Percentiles rank a stretch among this genome's conserved stretches.
Evolutionary conservation across 2,797 vertebrate genomes (phyloP).

Genomic region (Paedocypris micromegethes): DNA sequence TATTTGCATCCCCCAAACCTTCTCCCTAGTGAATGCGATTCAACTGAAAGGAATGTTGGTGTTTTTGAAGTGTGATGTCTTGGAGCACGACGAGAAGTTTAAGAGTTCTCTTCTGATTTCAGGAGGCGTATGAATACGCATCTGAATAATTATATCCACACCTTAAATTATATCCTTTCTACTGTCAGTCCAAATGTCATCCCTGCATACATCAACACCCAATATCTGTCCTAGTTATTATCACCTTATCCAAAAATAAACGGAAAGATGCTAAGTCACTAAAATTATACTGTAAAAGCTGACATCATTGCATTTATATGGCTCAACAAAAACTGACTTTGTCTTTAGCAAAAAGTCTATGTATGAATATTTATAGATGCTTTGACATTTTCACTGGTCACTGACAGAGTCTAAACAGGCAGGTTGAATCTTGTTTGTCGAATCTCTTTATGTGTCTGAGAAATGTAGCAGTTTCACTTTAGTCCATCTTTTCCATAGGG

Average conservation of each 20-base stretch:
- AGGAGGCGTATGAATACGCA: constrained; percentile 29
- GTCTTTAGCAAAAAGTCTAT: background rate
- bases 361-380: background rate
- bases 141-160: constrained; percentile 40
- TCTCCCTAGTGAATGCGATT: constrained; percentile 16
- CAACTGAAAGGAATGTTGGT: constrained; percentile 12
- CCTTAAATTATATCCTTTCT: constrained; percentile 21
- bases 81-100: constrained; percentile 29
- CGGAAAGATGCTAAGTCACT: background rate
- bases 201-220: constrained; percentile 1
- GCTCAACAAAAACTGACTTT: background rate
- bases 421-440: too few relatives aligned
- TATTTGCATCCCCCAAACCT: constrained; percentile 25
- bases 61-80: constrained; percentile 36
- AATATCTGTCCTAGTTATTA: constrained; percentile 23
- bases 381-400: too few relatives aligned
- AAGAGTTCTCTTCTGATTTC: constrained; percentile 30
- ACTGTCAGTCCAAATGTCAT: constrained; percentile 29
- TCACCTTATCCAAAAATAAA: background rate
- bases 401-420: too few relatives aligned
- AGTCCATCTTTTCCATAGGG: too few relatives aligned
- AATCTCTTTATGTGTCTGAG: too few relatives aligned
- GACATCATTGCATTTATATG: background rate
- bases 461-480: too few relatives aligned
- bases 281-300: background rate